A percentile compares a stretch with the other conserved stretches of the same genome.
Conservation (phyloP, 2,113 vertebrate species). For the Tenebrosternarchus preto region DNA sequence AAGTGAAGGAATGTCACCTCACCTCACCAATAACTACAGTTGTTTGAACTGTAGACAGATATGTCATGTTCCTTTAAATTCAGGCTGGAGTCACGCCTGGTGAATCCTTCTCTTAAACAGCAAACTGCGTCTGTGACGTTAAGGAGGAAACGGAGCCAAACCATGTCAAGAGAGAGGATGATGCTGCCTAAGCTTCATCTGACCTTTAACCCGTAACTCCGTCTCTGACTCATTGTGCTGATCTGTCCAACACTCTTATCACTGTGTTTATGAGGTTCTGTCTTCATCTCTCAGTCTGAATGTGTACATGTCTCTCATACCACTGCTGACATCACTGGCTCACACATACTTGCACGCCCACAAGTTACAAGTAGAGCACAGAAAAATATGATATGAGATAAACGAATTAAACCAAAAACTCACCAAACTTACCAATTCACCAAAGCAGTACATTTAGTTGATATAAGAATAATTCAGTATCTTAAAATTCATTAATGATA, state of each 20-base stretch:
- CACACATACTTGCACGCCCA: slow-evolving; percentile 14
- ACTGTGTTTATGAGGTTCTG: slow-evolving; percentile 28
- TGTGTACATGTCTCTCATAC: slow-evolving; percentile 18
- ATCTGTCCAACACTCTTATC: slow-evolving; percentile 33
- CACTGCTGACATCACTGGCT: neutral
- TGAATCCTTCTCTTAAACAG: neutral
- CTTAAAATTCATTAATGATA: too few species aligned
- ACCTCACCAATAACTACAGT: slow-evolving; percentile 20
- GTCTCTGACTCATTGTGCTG: neutral
- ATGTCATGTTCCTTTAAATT: too few species aligned
- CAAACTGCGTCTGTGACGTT: neutral
- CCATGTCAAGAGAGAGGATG: neutral
- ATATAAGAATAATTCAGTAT: too few species aligned
- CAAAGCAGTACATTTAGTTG: too few species aligned
- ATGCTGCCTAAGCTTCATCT: neutral
- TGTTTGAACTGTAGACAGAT: neutral
- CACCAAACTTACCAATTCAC: too few species aligned
- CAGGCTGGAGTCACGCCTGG: too few species aligned
- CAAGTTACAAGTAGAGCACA: neutral
- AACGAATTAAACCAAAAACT: neutral
- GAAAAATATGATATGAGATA: neutral
- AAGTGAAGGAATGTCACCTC: slow-evolving; percentile 20
- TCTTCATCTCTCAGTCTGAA: slow-evolving; percentile 38
- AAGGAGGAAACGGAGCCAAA: too few species aligned
- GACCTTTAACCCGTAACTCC: neutral